Evolutionary conservation across 1,140 invertebrate genomes (phyloP).

Genomic region (Ridgeia piscesae): DNA sequence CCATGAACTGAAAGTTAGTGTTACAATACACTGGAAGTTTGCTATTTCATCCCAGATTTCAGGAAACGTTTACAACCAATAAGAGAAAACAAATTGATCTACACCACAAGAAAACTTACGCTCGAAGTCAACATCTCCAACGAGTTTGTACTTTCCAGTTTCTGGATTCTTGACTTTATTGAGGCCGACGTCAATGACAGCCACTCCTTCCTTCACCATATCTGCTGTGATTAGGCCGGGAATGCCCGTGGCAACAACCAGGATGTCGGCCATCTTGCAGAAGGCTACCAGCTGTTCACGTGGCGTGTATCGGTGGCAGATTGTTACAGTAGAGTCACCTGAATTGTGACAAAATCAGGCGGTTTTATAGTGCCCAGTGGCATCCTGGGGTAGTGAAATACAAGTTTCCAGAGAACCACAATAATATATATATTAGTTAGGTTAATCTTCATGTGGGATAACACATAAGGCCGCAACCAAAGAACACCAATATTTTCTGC

Average conservation of each 20-base stretch:
- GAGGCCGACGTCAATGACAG: slow-evolving; percentile 99
- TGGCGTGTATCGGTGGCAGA: slow-evolving; percentile 89
- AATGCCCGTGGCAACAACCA: slow-evolving; percentile 92
- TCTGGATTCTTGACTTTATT: slow-evolving; percentile 82
- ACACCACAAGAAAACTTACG: slow-evolving; percentile 33
- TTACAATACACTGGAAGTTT: background rate
- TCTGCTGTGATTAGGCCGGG: slow-evolving; percentile 88
- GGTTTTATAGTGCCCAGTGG: too few species aligned
- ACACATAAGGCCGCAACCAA: too few species aligned
- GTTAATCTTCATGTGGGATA: too few species aligned
- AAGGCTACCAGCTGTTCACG: slow-evolving; percentile 70
- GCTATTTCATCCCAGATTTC: background rate
- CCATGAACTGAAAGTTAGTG: background rate
- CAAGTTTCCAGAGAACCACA: too few species aligned
- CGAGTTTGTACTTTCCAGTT: slow-evolving; percentile 72
- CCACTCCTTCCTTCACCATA: slow-evolving; percentile 97
- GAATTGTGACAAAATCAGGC: background rate
- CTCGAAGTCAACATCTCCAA: slow-evolving; percentile 87
- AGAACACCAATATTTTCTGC: too few species aligned
- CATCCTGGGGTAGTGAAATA: too few species aligned
- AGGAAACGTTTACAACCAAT: too few species aligned
- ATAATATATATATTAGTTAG: too few species aligned
- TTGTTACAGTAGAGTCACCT: slow-evolving; percentile 87
- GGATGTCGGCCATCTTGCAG: slow-evolving; percentile 95
- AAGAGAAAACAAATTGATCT: background rate